Base-by-base conservation (phyloP, 1,140 invertebrate genomes). In the Protaetia brevitarsis region DNA sequence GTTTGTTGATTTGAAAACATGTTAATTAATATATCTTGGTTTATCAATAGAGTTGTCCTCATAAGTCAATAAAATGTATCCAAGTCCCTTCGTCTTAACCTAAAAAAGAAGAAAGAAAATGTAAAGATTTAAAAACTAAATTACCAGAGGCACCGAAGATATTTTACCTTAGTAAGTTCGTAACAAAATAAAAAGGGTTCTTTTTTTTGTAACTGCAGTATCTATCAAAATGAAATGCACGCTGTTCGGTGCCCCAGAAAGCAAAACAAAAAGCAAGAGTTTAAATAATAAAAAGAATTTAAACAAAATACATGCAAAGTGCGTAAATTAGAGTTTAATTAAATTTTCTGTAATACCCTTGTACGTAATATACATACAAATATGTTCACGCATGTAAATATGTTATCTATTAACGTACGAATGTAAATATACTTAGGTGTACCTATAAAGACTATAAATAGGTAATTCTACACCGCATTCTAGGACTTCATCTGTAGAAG, bases 1-100 rank as follows among this genome's bases (percentile, higher is more conserved):
- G 23, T 58, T 11, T 58, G 45, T 58, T 10, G 29, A 58, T 58
- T 28, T 58, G 28, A 19, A 58, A 58, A 58, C 29, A 28, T 61
- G 31, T 72, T 66, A 74, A 65, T 75, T 74, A 65, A 75, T 71
- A 69, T 75, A 75, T 71, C 71, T 73, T 68, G 74, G 74, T 57
- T 70, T 73, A 66, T 75, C 71, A 66, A 74, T 27, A 41, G 71
- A 72, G 36, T 70, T 68, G 64, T 75, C 71, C 71, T 75, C 69
- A 61, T 71, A 74, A 51, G 72, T 71, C 63, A 75, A 71, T 60
- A 75, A 67, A 68, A 74, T 67, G 68, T 73, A 75, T 69, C 73
- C 74, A 21, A 61, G 59, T 31, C 59, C 30, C 68, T 71, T 73
- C 21, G 66, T 71, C 72, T 74, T 73, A 64, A 74, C 59, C 59